Evolutionary conservation across 2,797 vertebrate species (phyloP), one percentile per base, ranked within the genome.

Genomic region (Platyrinchus mystaceus): DNA sequence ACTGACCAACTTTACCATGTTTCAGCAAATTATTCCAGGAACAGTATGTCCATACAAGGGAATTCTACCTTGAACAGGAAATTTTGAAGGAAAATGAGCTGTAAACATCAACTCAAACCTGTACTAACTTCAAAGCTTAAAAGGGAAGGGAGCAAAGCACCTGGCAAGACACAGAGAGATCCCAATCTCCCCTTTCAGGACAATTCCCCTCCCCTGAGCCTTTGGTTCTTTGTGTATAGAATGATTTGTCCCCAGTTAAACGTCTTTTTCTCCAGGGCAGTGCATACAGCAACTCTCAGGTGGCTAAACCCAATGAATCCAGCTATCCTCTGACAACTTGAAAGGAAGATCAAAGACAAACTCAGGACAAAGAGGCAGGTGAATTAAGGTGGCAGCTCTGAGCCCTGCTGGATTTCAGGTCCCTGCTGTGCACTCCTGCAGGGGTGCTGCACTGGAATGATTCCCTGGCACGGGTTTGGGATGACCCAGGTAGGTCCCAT

Each of bases 281-380:
- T 1, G 6, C 59, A 93, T 84, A n/a, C 67, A 67, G 58, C 49
- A 66, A 23, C 32, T 50, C 91, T 22, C 56, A 59, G 34, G 77
- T n/a, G 56, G 70, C 53, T 70, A 46, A 68, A 89, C 18, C 64
- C 12, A 58, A 10, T 1, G 21, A 71, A 73, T 26, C 81, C 87
- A 69, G 59, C 52, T 34, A 66, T 20, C 55, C 67, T 55, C 77
- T 64, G 44, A 53, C 37, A 78, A 59, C 53, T 44, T 49, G 84
- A 69, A 88, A 68, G 52, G 77, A 36, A 90, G 88, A 96, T 93
- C 85, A 93, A 90, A 96, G 85, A 5, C 47, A 75, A 68, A n/a
- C 10, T 27, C 6, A 9, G 0, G 55, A n/a, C 71, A 63, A 34
- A 70, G 63, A 50, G 47, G 71, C 68, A 71, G 88, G 59, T 47